Percentiles rank a stretch among this genome's conserved stretches.
Conservation (phyloP, 2,888 invertebrate genomes). For the Platerodrilus igneus region DNA sequence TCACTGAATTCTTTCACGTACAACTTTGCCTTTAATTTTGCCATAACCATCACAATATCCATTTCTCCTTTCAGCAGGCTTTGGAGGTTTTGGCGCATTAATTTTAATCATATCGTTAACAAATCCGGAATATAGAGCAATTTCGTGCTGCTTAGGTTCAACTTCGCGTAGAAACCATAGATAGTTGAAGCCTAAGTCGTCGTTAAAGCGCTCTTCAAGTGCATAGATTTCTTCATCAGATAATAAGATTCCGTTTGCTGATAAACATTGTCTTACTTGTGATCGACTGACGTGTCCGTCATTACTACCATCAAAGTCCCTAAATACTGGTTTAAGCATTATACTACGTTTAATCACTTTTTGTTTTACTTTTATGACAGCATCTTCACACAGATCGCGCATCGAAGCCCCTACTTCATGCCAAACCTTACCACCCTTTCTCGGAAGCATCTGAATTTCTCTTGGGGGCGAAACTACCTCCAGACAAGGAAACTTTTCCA, state of each 20-base stretch:
- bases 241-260: constrained; percentile 62
- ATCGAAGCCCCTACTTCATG: constrained; percentile 37
- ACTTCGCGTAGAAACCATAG: constrained; percentile 64
- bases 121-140: constrained; percentile 44
- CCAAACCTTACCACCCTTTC: constrained; percentile 52
- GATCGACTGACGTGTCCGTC: constrained; percentile 67
- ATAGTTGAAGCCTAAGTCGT: constrained; percentile 74
- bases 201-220: constrained; percentile 65
- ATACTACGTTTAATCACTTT: constrained; percentile 59
- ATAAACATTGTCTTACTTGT: constrained; percentile 66
- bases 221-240: constrained; percentile 63
- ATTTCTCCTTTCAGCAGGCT: constrained; percentile 47
- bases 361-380: constrained; percentile 59
- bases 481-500: constrained; percentile 64
- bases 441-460: constrained; percentile 50
- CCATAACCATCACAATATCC: constrained; percentile 68
- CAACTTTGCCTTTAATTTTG: constrained; percentile 69
- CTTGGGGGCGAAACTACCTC: constrained; percentile 54
- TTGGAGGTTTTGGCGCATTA: constrained; percentile 39
- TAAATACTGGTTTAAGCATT: constrained; percentile 63
- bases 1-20: constrained; percentile 61
- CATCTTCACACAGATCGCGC: constrained; percentile 58
- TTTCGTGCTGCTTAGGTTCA: constrained; percentile 46
- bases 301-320: constrained; percentile 67
- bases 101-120: constrained; percentile 43